Conservation (phyloP, 2,113 vertebrate genomes). For the Seriola dumerili region DNA sequence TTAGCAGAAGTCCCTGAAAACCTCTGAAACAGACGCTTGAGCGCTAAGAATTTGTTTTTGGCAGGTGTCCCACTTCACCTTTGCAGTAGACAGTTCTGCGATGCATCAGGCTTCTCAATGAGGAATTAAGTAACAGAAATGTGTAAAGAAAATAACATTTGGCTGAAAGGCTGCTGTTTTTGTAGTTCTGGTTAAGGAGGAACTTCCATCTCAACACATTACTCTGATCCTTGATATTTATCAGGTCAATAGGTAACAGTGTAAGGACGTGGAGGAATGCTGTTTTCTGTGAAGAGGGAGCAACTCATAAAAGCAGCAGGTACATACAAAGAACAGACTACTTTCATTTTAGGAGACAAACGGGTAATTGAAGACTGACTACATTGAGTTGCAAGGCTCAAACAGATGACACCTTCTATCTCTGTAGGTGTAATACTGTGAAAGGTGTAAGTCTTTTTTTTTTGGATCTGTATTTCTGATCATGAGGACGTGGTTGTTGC, state of each 20-base stretch:
- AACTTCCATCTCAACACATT: too few species aligned
- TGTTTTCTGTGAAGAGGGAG: too few species aligned
- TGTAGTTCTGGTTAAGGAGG: neutral
- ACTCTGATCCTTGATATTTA: neutral
- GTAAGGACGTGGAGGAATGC: neutral
- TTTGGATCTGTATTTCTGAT: neutral
- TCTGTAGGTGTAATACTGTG: neutral
- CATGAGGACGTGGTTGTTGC: neutral
- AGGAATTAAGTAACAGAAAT: too few species aligned
- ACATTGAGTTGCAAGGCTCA: neutral
- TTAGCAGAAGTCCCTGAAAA: too few species aligned
- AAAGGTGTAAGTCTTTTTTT: neutral
- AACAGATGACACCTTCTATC: neutral
- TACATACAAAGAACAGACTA: neutral
- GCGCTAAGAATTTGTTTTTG: too few species aligned
- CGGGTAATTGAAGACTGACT: neutral
- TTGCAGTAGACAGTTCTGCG: too few species aligned
- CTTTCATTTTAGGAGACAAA: neutral
- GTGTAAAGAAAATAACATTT: too few species aligned
- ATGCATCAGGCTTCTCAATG: too few species aligned
- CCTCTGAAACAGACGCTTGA: too few species aligned
- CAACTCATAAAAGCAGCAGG: too few species aligned
- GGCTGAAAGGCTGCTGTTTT: neutral
- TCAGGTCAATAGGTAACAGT: neutral
- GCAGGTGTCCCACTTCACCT: too few species aligned